These are phyloP conservation scores for Prorops nasuta DNA, from an alignment of 1,140 invertebrate species.

Conservation along the genomic window DNA sequence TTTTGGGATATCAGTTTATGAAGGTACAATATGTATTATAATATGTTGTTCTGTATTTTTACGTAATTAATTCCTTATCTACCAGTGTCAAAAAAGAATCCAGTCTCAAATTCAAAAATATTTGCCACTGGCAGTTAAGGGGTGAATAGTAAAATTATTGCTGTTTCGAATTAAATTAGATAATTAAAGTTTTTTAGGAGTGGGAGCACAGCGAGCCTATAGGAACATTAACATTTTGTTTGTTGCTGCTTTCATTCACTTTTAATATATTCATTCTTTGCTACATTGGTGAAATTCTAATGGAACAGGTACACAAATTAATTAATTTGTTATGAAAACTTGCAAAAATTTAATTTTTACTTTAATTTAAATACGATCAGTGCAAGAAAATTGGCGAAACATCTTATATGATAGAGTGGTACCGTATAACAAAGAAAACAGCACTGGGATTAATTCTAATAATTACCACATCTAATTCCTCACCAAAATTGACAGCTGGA, in stretches of 20 bases:
- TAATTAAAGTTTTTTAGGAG: constrained; percentile 25
- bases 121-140: too few relatives aligned
- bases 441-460: constrained; percentile 26
- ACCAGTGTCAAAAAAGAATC: too few relatives aligned
- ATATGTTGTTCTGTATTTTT: constrained; percentile 4
- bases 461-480: constrained; percentile 28
- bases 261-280: constrained; percentile 39
- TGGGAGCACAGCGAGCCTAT: constrained; percentile 14
- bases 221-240: constrained; percentile 4
- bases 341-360: neutral
- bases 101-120: too few relatives aligned
- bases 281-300: constrained; percentile 32
- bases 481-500: constrained; percentile 29
- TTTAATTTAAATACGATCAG: constrained; percentile 10
- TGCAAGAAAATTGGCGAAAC: constrained; percentile 26
- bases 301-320: constrained; percentile 30
- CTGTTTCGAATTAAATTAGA: neutral
- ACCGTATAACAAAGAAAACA: constrained; percentile 20
- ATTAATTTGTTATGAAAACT: neutral
- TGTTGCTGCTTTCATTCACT: constrained; percentile 19
- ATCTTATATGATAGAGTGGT: constrained; percentile 32
- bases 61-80: constrained; percentile 19
- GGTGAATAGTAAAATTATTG: neutral
- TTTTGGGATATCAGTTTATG: constrained; percentile 9
- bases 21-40: constrained; percentile 8